Conservation (phyloP, 2,888 invertebrate species). For the Eugnorisma glareosa region DNA sequence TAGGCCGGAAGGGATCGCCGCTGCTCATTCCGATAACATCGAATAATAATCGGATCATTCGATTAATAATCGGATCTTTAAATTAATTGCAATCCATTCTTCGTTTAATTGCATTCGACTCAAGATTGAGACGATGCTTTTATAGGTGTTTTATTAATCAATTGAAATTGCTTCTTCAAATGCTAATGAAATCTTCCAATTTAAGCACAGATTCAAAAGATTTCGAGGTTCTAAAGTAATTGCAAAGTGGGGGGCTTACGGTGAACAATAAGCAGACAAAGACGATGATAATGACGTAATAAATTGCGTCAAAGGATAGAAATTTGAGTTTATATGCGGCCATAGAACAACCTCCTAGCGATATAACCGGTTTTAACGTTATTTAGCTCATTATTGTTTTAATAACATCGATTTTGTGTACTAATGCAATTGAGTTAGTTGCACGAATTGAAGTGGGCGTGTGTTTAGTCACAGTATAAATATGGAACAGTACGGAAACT, state of each 20-base stretch:
- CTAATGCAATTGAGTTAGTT: slow-evolving; percentile 2
- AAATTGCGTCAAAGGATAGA: slow-evolving; percentile 50
- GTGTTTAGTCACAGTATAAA: no score
- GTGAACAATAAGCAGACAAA: slow-evolving; percentile 52
- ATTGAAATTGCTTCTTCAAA: slow-evolving; percentile 59
- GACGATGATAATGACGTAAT: slow-evolving; percentile 45
- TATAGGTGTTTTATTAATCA: slow-evolving; percentile 71
- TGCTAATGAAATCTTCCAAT: slow-evolving; percentile 70
- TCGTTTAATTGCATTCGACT: slow-evolving; percentile 40
- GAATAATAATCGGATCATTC: slow-evolving; percentile 44
- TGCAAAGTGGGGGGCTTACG: slow-evolving; percentile 49
- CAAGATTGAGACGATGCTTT: slow-evolving; percentile 60
- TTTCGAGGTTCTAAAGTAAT: slow-evolving; percentile 54
- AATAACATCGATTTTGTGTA: slow-evolving; percentile 14
- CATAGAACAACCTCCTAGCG: slow-evolving; percentile 20
- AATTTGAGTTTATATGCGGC: slow-evolving; percentile 37
- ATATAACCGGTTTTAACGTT: slow-evolving; percentile 12
- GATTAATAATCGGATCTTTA: slow-evolving; percentile 32
- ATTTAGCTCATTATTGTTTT: slow-evolving; percentile 28
- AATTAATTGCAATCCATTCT: slow-evolving; percentile 49
- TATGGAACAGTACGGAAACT: no score
- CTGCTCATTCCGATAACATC: slow-evolving; percentile 44
- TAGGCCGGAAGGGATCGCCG: slow-evolving; percentile 34
- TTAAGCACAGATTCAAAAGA: slow-evolving; percentile 39
- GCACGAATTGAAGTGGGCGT: slow-evolving; percentile 1